Evolutionary conservation across 1,140 invertebrate genomes (phyloP).

Genomic region (Palaemon carinicauda): DNA sequence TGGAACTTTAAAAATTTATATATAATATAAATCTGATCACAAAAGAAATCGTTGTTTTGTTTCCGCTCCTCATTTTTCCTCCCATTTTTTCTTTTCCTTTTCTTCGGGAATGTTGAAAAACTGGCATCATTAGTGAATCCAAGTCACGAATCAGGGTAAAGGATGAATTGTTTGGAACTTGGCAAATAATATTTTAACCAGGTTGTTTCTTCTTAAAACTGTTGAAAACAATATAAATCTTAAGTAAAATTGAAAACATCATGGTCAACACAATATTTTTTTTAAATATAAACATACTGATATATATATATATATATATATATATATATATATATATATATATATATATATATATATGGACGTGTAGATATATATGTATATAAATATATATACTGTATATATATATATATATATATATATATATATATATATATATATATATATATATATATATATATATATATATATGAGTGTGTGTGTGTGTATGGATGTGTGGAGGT

Average conservation of each 20-base stretch:
- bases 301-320: not conserved
- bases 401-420: constrained; percentile 25
- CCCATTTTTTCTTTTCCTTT: too few relatives aligned
- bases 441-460: not conserved
- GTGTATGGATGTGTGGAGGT: not conserved
- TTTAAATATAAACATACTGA: too few relatives aligned
- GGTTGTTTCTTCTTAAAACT: too few relatives aligned
- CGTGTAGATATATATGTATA: not conserved
- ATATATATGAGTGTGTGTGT: not conserved
- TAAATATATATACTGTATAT: not conserved
- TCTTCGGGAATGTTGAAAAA: too few relatives aligned
- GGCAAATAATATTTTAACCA: too few relatives aligned
- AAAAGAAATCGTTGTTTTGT: too few relatives aligned
- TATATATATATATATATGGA: constrained; percentile 20
- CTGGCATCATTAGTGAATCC: too few relatives aligned
- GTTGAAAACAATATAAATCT: not conserved
- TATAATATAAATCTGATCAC: too few relatives aligned
- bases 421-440: constrained; percentile 9
- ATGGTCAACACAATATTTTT: not conserved
- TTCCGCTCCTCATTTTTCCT: too few relatives aligned
- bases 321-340: constrained; percentile 26
- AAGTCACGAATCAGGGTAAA: too few relatives aligned
- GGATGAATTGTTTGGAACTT: too few relatives aligned
- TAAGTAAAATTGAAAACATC: not conserved
- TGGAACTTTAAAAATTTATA: too few relatives aligned